Conservation (phyloP, 1,140 invertebrate species). For the Drosophila auraria region DNA sequence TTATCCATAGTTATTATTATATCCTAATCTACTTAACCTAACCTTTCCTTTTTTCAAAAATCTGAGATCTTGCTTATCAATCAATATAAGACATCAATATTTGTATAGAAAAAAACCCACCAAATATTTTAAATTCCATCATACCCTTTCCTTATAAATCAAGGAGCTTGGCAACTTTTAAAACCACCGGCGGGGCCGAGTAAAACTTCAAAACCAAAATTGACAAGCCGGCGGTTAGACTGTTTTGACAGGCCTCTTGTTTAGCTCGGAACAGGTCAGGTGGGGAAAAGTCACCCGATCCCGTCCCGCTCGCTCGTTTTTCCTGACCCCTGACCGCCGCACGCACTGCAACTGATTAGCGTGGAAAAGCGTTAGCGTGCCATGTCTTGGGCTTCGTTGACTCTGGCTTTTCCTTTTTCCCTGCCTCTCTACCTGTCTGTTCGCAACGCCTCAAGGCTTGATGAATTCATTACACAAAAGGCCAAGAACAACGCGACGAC, state of each 20-base stretch:
- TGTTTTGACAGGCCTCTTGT: constrained; percentile 54
- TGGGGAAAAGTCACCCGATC: not conserved
- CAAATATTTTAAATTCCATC: not conserved
- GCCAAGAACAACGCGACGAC: constrained; percentile 5
- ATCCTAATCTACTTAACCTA: no score
- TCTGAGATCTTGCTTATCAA: no score
- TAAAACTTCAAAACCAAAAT: constrained; percentile 61
- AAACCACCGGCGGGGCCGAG: constrained; percentile 35
- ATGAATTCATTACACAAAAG: constrained; percentile 65
- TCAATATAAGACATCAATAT: no score
- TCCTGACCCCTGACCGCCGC: constrained; percentile 9
- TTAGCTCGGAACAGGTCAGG: constrained; percentile 3
- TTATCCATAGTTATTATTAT: no score
- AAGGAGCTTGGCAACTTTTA: constrained; percentile 31
- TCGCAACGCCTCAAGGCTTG: constrained; percentile 50
- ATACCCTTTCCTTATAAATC: not conserved
- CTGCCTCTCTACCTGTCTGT: constrained; percentile 1
- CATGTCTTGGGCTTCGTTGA: not conserved
- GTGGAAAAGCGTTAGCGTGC: constrained; percentile 60
- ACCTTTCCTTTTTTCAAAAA: no score
- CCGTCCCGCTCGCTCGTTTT: not conserved
- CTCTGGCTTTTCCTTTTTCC: not conserved
- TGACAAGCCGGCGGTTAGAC: constrained; percentile 50
- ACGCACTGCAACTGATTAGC: constrained; percentile 63
- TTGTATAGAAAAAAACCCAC: not conserved